phyloP scores from a whole-genome alignment of 1,140 invertebrate genomes.

The Ganaspis sp. region DNA sequence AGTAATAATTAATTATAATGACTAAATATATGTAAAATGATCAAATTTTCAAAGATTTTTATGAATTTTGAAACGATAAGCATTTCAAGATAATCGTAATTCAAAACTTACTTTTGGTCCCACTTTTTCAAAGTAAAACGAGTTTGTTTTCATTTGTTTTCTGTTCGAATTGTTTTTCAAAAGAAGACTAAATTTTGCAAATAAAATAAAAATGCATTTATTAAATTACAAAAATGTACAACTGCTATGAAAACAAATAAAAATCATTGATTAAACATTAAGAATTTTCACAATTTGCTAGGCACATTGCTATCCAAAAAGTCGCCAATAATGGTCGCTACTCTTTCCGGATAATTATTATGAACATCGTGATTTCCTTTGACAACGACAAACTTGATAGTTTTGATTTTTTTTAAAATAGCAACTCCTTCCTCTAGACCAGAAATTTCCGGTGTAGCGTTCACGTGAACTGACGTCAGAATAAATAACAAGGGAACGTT shows the following conservation, averaged over 20 bases:
- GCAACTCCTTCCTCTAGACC: background rate
- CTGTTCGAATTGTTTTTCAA: no score
- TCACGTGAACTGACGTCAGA: slow-evolving; percentile 40
- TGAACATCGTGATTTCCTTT: slow-evolving; percentile 82
- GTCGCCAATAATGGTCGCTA: slow-evolving; percentile 70
- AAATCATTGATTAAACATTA: background rate
- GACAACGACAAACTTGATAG: slow-evolving; percentile 69
- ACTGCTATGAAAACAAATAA: background rate
- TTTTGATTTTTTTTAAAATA: slow-evolving; percentile 44
- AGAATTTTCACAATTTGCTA: slow-evolving; percentile 49
- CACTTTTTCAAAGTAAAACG: no score
- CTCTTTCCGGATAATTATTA: slow-evolving; percentile 77
- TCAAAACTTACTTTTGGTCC: no score
- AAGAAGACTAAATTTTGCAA: background rate
- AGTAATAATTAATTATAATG: no score
- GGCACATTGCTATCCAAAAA: slow-evolving; percentile 66
- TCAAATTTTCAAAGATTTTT: no score
- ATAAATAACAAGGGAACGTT: slow-evolving; percentile 62
- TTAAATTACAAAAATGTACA: no score
- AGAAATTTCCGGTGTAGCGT: slow-evolving; percentile 15
- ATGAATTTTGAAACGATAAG: no score
- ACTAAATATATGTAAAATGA: no score
- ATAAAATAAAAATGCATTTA: no score
- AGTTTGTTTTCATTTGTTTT: no score
- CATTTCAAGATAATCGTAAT: no score